Evolutionary conservation across 2,797 vertebrate genomes (phyloP), one percentile per base, ranked within the genome.

Genomic region (Manis pentadactyla): DNA sequence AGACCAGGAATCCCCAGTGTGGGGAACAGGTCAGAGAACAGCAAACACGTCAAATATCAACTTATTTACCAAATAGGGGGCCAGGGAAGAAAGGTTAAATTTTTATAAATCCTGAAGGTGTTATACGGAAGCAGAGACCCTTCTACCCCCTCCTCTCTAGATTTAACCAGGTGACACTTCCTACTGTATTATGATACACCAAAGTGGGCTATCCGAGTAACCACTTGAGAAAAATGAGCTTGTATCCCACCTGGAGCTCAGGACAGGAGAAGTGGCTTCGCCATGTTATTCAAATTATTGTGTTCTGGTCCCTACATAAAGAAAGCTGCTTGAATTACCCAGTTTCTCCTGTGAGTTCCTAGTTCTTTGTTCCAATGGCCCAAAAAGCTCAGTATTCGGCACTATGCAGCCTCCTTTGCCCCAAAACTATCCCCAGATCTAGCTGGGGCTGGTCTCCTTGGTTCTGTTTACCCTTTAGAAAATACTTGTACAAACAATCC

Each of bases 401-500:
- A 69, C 34, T 25, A 25, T 5, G 73, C 49, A 46, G 85, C 93
- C 46, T 31, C 19, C 73, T 87, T 74, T 64, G 87, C 82, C 87
- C 71, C 90, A 64, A 74, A 74, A 78, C 55, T 64, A 66, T 53
- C 37, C 59, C 90, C 68, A 82, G 85, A 78, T 51, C 34, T 63
- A 94, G 37, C 81, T 49, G 79, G 93, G 59, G 94, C 95, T 78
- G 71, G 64, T 96, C 92, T 95, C 95, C 95, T 96, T 95, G 87
- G 75, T 93, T 95, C 71, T 77, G 78, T 68, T 93, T 91, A 88
- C 71, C 84, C 91, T 78, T 82, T 74, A 82, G 89, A 94, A 98
- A 97, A 95, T 93, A 96, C 87, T 97, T 92, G 95, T 93, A 97
- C 81, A 98, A 96, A 97, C 95, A 94, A 75, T 96, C 97, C 73